phyloP scores from a whole-genome alignment of 2,888 invertebrate species.

The Embidobia sp. region DNA sequence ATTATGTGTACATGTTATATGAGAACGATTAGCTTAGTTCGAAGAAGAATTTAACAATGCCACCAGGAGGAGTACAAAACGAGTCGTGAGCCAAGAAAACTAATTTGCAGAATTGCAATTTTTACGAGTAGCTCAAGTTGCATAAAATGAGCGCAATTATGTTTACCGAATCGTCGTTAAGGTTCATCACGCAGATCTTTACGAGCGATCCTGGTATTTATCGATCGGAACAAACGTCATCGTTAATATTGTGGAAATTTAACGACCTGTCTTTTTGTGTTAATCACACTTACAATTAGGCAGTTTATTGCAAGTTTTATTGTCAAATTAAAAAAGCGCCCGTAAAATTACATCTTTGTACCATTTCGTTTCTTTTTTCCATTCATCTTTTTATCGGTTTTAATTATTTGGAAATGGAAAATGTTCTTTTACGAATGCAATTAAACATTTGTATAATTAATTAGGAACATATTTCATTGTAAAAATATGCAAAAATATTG shows the following conservation, averaged over 20 bases:
- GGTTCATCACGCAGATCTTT: slow-evolving; percentile 67
- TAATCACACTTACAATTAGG: slow-evolving; percentile 8
- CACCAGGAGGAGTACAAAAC: slow-evolving; percentile 6
- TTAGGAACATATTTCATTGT: no score
- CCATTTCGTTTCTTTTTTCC: no score
- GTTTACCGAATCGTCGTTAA: slow-evolving; percentile 68
- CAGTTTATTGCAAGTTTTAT: not conserved
- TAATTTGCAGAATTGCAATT: slow-evolving; percentile 22
- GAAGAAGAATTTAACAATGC: slow-evolving; percentile 7
- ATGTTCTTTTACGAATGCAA: no score
- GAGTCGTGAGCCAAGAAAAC: slow-evolving; percentile 8
- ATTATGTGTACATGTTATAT: not conserved
- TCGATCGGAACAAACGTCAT: slow-evolving; percentile 42
- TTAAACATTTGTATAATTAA: no score
- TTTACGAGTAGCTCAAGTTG: slow-evolving; percentile 26
- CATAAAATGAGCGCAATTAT: slow-evolving; percentile 66
- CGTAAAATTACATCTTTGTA: no score
- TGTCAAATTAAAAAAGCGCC: no score
- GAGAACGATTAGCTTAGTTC: not conserved
- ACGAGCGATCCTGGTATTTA: slow-evolving; percentile 68
- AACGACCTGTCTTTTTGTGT: slow-evolving; percentile 31
- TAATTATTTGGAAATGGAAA: no score
- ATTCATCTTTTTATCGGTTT: no score
- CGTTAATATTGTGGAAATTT: slow-evolving; percentile 36
- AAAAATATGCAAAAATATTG: no score